These are phyloP conservation scores for Leptobrachium ailaonicum DNA, from an alignment of 2,113 vertebrate genomes.

Conservation along the genomic window DNA sequence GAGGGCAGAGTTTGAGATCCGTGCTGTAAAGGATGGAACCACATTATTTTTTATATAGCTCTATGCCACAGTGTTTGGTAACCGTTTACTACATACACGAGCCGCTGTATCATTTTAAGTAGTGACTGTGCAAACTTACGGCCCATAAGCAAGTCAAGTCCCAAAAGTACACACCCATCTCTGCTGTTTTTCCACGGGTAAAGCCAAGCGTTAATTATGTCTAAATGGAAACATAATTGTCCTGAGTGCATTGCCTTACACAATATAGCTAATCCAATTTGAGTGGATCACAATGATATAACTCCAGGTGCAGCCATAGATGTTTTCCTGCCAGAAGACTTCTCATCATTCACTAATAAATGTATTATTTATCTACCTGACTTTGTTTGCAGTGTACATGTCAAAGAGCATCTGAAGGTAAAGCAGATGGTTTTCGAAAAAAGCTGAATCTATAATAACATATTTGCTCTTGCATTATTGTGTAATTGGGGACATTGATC, in stretches of 20 bases:
- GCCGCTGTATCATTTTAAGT: too few relatives aligned
- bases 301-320: constrained; percentile 30
- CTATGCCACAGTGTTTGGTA: too few relatives aligned
- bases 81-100: too few relatives aligned
- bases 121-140: too few relatives aligned
- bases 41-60: too few relatives aligned
- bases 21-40: not conserved
- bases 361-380: constrained; percentile 42
- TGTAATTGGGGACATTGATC: too few relatives aligned
- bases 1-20: too few relatives aligned
- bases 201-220: not conserved
- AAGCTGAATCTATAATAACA: not conserved
- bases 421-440: constrained; percentile 40
- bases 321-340: constrained; percentile 29
- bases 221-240: constrained; percentile 28
- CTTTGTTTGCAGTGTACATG: not conserved
- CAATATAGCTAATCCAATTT: constrained; percentile 21
- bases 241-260: constrained; percentile 10
- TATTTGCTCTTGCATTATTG: not conserved
- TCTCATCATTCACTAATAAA: constrained; percentile 24
- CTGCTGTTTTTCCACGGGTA: not conserved
- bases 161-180: too few relatives aligned
- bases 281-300: constrained; percentile 32
- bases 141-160: too few relatives aligned
- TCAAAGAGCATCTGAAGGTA: constrained; percentile 3